phyloP scores from a whole-genome alignment of 2,888 invertebrate genomes.

The Pseudanteris insignis region DNA sequence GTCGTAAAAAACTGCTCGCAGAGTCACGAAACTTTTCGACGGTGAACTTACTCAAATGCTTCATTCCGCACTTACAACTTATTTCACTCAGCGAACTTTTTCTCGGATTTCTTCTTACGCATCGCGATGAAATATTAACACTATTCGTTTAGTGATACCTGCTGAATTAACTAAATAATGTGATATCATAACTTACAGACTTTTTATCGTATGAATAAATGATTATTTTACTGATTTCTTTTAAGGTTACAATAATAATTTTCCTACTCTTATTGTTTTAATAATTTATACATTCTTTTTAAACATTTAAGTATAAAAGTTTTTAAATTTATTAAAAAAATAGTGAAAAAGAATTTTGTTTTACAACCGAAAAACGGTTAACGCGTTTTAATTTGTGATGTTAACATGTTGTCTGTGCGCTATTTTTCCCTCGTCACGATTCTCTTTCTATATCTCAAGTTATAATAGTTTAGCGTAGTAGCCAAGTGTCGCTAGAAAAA shows the following conservation, averaged over 20 bases:
- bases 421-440: slow-evolving; percentile 18
- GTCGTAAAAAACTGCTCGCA: not conserved
- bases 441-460: slow-evolving; percentile 37
- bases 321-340: too few species aligned
- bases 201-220: too few species aligned
- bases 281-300: too few species aligned
- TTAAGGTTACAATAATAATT: too few species aligned
- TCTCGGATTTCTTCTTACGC: slow-evolving; percentile 7
- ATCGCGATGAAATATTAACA: slow-evolving; percentile 23
- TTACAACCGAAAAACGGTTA: too few species aligned
- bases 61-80: slow-evolving; percentile 17
- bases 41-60: slow-evolving; percentile 15
- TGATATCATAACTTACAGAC: too few species aligned
- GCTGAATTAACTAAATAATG: too few species aligned
- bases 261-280: too few species aligned
- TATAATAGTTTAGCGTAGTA: slow-evolving; percentile 52
- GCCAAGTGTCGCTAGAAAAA: slow-evolving; percentile 52
- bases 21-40: slow-evolving; percentile 7
- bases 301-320: too few species aligned
- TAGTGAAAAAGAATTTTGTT: too few species aligned
- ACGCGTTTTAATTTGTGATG: slow-evolving; percentile 1
- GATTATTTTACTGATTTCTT: too few species aligned
- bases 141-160: too few species aligned
- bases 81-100: slow-evolving; percentile 18
- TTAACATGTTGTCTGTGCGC: not conserved